phyloP scores from a whole-genome alignment of 1,140 invertebrate genomes.

The Rhyzopertha dominica region DNA sequence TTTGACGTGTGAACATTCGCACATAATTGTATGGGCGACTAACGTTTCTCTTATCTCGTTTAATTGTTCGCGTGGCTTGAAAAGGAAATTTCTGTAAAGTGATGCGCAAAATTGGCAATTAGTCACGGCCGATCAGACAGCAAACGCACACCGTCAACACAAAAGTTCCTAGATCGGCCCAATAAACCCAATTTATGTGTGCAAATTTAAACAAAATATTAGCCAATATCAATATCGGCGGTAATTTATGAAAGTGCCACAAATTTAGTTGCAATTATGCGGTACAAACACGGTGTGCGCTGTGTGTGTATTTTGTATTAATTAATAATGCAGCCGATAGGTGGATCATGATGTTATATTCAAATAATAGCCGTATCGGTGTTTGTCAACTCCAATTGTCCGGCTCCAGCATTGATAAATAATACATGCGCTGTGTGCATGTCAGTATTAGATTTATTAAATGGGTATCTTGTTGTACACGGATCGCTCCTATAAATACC shows the following conservation, averaged over 20 bases:
- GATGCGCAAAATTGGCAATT: no score
- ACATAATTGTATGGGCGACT: no score
- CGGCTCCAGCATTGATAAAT: slow-evolving; percentile 31
- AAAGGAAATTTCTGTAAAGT: no score
- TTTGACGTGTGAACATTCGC: no score
- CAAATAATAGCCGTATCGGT: slow-evolving; percentile 36
- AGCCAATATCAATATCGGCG: slow-evolving; percentile 40
- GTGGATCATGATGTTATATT: slow-evolving; percentile 39
- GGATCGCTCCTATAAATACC: no score
- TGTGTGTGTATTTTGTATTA: slow-evolving; percentile 43
- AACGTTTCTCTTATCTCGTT: no score
- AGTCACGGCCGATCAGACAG: no score
- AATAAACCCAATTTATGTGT: slow-evolving; percentile 33
- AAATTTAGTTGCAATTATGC: slow-evolving; percentile 41
- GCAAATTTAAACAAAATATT: slow-evolving; percentile 42
- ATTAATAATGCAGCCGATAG: slow-evolving; percentile 40
- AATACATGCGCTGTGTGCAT: slow-evolving; percentile 34
- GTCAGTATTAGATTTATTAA: slow-evolving; percentile 35
- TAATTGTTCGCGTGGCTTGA: no score
- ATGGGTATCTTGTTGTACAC: slow-evolving; percentile 28
- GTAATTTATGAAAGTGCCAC: slow-evolving; percentile 42
- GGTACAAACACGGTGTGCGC: slow-evolving; percentile 35
- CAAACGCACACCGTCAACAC: no score
- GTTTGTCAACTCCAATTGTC: slow-evolving; percentile 37
- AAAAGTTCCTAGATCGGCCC: slow-evolving; percentile 20